A percentile compares a stretch with the other conserved stretches of the same genome.
Evolutionary conservation across 2,113 vertebrate species (phyloP).

Genomic region (Apeltes quadracus): DNA sequence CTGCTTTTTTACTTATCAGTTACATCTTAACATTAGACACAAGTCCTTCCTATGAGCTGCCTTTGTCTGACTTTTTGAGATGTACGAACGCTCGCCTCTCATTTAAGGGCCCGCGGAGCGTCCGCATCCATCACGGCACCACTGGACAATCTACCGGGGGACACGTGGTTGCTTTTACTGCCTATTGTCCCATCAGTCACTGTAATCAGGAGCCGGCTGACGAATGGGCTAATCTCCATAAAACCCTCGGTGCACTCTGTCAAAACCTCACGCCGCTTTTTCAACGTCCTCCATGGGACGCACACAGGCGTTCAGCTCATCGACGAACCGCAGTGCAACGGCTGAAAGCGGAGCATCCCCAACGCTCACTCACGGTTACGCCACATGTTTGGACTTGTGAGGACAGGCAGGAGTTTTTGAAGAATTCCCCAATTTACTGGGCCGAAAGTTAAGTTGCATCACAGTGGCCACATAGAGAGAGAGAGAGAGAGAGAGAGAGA

Average conservation of each 20-base stretch:
- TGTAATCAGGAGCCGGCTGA: slow-evolving; percentile 13
- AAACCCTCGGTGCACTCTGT: slow-evolving; percentile 9
- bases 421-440: slow-evolving; percentile 62
- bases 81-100: slow-evolving; percentile 22
- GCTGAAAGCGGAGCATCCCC: too few relatives aligned
- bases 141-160: slow-evolving; percentile 6
- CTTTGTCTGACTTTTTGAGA: slow-evolving; percentile 3
- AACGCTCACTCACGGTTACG: slow-evolving; percentile 22
- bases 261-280: slow-evolving; percentile 3
- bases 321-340: too few relatives aligned
- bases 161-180: slow-evolving; percentile 34
- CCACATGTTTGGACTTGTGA: slow-evolving; percentile 59
- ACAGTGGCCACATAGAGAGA: slow-evolving; percentile 11
- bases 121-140: slow-evolving; percentile 41
- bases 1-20: not conserved
- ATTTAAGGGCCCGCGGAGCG: slow-evolving; percentile 44
- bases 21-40: not conserved
- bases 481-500: not conserved
- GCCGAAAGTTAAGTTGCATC: slow-evolving; percentile 41
- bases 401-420: slow-evolving; percentile 49
- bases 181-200: slow-evolving; percentile 36
- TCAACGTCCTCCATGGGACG: slow-evolving; percentile 18
- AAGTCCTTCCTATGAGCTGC: too few relatives aligned
- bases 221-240: slow-evolving; percentile 27
- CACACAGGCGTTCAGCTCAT: slow-evolving; percentile 4